phyloP scores from a whole-genome alignment of 2,113 vertebrate species.

The Xenopus tropicalis region DNA sequence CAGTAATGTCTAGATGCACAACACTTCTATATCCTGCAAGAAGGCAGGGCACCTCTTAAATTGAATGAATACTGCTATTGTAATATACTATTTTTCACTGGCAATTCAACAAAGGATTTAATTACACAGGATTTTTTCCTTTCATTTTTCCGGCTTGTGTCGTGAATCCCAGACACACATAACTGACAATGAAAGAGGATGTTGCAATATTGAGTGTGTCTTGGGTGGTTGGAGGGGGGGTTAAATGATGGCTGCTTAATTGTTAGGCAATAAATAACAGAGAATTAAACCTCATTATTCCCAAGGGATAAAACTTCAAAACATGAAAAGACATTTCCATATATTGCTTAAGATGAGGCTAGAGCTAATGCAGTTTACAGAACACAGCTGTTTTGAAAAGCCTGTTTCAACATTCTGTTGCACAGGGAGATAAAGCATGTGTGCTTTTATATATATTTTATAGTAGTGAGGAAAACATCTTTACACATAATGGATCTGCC shows the following conservation, averaged over 20 bases:
- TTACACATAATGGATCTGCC: no score
- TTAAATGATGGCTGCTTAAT: constrained; percentile 6
- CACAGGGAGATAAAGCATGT: no score
- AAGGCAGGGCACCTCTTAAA: constrained; percentile 7
- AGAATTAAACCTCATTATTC: no score
- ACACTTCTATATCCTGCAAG: neutral
- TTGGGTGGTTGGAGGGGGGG: neutral
- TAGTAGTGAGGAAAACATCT: no score
- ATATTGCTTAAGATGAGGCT: neutral
- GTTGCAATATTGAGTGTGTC: constrained; percentile 5
- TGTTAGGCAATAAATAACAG: neutral
- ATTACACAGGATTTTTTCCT: constrained; percentile 31
- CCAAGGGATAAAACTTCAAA: no score
- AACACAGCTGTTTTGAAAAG: no score
- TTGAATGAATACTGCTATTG: constrained; percentile 36
- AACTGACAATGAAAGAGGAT: constrained; percentile 20
- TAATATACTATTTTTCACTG: constrained; percentile 40
- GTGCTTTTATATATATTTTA: no score
- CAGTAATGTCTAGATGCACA: no score
- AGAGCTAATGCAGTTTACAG: neutral
- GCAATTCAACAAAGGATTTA: constrained; percentile 40
- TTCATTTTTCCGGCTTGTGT: constrained; percentile 25
- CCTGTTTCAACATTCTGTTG: no score
- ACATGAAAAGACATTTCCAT: no score
- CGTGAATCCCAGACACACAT: constrained; percentile 10